These are phyloP conservation scores for Euplexia lucipara DNA, from an alignment of 2,888 invertebrate species.

Conservation along the genomic window DNA sequence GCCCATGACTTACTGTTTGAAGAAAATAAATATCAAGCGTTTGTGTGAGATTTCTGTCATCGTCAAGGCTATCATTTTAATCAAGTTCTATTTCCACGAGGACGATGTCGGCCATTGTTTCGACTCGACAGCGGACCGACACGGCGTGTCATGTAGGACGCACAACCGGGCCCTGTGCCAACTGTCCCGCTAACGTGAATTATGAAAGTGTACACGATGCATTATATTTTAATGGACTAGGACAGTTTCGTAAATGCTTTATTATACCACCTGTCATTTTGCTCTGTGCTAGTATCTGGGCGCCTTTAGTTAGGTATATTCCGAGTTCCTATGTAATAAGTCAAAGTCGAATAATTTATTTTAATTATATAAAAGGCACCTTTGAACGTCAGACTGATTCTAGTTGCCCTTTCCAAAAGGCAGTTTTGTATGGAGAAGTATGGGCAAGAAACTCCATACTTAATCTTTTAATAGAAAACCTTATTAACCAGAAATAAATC, in stretches of 20 bases:
- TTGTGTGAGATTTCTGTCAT: no score
- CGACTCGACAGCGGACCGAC: slow-evolving; percentile 44
- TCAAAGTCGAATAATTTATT: no score
- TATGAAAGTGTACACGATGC: slow-evolving; percentile 50
- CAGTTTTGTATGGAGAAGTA: no score
- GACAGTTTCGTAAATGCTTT: slow-evolving; percentile 48
- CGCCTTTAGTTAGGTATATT: background rate
- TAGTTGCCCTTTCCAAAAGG: no score
- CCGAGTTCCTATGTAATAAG: no score
- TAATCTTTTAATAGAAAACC: no score
- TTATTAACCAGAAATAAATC: no score
- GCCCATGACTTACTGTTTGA: no score
- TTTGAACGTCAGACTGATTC: no score
- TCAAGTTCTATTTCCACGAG: slow-evolving; percentile 52
- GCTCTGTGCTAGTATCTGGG: slow-evolving; percentile 2
- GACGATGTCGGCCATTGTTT: slow-evolving; percentile 48
- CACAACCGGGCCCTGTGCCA: slow-evolving; percentile 57
- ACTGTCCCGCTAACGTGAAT: slow-evolving; percentile 44
- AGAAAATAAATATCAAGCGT: no score
- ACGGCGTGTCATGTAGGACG: slow-evolving; percentile 56
- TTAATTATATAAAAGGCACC: no score
- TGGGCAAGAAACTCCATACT: no score
- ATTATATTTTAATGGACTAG: slow-evolving; percentile 51
- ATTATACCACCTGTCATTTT: slow-evolving; percentile 12
- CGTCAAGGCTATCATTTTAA: slow-evolving; percentile 57